Percentiles rank a stretch among this genome's conserved stretches.
Conservation (phyloP, 2,797 vertebrate genomes). For the Falco rusticolus region DNA sequence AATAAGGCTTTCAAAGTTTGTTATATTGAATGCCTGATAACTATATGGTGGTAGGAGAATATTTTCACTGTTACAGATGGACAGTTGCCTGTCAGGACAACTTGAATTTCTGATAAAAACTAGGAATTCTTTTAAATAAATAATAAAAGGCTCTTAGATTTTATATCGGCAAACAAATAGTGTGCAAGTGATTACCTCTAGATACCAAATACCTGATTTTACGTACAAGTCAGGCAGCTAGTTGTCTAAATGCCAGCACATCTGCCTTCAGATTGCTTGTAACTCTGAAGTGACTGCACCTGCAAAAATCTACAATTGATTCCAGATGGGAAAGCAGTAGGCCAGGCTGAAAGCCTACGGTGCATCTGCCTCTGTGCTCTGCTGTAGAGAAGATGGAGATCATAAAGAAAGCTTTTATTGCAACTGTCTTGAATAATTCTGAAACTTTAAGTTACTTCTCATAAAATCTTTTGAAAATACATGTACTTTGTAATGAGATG, state of each 20-base stretch:
- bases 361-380: neutral
- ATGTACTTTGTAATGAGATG: neutral
- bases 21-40: neutral
- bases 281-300: slow-evolving; percentile 5
- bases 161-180: slow-evolving; percentile 1
- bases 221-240: slow-evolving; percentile 12
- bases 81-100: neutral
- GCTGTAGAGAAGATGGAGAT: neutral
- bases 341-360: neutral
- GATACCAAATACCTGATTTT: slow-evolving; percentile 9
- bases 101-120: neutral
- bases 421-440: neutral
- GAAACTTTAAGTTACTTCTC: neutral
- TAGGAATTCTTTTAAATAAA: slow-evolving; percentile 3
- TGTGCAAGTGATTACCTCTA: slow-evolving; percentile 2
- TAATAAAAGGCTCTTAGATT: neutral
- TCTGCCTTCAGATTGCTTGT: slow-evolving; percentile 22
- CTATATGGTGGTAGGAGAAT: neutral
- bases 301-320: neutral
- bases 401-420: neutral
- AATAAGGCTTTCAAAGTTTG: neutral
- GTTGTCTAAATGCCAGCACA: slow-evolving; percentile 25
- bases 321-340: neutral
- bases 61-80: neutral
- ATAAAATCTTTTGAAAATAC: neutral